Evolutionary conservation across 2,113 vertebrate genomes (phyloP), one percentile per base, ranked within the genome.

Genomic region (Cynopterus brachyotis): DNA sequence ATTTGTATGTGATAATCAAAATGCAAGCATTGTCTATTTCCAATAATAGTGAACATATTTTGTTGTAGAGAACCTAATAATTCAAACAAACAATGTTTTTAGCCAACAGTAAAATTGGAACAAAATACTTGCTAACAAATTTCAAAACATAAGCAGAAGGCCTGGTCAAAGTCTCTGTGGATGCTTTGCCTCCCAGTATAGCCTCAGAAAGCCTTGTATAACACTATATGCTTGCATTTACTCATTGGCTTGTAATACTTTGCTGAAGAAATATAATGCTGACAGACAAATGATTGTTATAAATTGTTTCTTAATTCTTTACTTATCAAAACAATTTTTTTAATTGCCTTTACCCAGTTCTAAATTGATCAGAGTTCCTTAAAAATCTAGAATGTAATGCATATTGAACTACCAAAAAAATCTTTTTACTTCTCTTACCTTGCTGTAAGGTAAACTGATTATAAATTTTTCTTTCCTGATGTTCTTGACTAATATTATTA

Each of bases 381-480:
- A 45, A 45, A 67, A 95, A 96, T 53, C 90, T 85, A 45, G 62
- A 97, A 92, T 89, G 92, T 40, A 72, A 92, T 97, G 20, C 35
- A 81, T 67, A 60, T 47, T 47, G 19, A 96, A 78, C 32, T 78
- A 70, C 55, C 19, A 20, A 82, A 32, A 78, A 90, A 94, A n/a
- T 89, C 7, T 45, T 40, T 94, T 96, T 72, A 93, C 53, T 73
- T 89, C 59, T 91, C 20, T 88, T 94, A 59, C 53, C 50, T 84
- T 92, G 30, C 60, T 55, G 50, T 59, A 73, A 95, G 40, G 40
- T 91, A 92, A 78, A 40, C 78, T 78, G 55, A 86, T 94, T 86
- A 92, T 86, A 81, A 91, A 78, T 62, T 75, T 42, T 85, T 86
- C 40, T 96, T 83, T 55, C 16, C 17, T 16, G 64, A 17, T 78